Evolutionary conservation across 2,113 vertebrate genomes (phyloP), one percentile per base, ranked within the genome.

Genomic region (Indicator indicator): DNA sequence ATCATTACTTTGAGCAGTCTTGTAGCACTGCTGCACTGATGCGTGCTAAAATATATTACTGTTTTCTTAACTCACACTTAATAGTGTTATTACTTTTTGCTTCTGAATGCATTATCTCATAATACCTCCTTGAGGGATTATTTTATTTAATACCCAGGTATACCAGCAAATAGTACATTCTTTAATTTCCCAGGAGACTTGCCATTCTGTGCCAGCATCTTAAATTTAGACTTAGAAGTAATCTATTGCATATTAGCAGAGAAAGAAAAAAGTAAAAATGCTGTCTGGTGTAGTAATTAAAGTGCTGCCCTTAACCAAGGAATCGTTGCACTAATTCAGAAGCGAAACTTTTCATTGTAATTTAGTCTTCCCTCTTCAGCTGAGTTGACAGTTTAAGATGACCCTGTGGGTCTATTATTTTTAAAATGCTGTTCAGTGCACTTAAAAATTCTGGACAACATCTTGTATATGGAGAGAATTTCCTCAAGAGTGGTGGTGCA

Each of bases 151-250:
- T 72, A 68, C 24, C 62, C n/a, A 86, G 83, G 82, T 94, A 92
- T 36, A 48, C 48, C 72, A 84, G 73, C 86, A 94, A 91, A 88
- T 75, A 64, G 73, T 84, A 78, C 83, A 72, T 77, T 71, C 70
- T 81, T 86, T 95, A 95, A 95, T 95, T 95, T 95, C 91, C 95
- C 93, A 69, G 38, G 76, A 91, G 88, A 78, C 16, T 48, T 81
- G 24, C 50, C 24, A 42, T 91, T 83, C 70, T 94, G 70, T 81
- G 76, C 69, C 80, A 93, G 65, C 58, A 40, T 90, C 91, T 93
- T 95, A 86, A 94, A 81, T 87, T 87, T 80, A 81, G 60, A 36
- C 54, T 48, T 86, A n/a, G 55, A 48, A 80, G 58, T 90, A 70
- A 93, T 84, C 80, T 94, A 36, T 92, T 94, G 60, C 38, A 17